phyloP scores from a whole-genome alignment of 2,888 invertebrate species.

The Perdita meconis region DNA sequence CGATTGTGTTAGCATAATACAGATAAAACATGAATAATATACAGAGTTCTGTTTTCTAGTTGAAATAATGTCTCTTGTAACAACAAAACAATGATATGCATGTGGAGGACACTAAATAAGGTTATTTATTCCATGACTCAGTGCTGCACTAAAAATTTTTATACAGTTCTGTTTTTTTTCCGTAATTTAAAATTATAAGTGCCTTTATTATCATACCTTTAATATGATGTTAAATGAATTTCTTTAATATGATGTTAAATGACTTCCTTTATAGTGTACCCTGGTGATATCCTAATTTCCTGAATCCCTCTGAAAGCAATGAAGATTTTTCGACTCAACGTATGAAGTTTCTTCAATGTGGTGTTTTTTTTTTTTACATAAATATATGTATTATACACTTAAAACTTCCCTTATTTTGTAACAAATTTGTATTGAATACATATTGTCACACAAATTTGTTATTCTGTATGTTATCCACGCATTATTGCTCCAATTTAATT shows the following conservation, averaged over 20 bases:
- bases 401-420: background rate
- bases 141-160: background rate
- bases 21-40: slow-evolving; percentile 1
- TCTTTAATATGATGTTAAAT: slow-evolving; percentile 5
- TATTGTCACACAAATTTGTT: background rate
- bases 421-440: background rate
- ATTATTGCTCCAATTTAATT: background rate
- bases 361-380: slow-evolving; percentile 6
- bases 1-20: slow-evolving; percentile 12
- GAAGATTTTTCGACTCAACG: background rate
- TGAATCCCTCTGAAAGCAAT: slow-evolving; percentile 29
- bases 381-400: background rate
- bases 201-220: background rate
- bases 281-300: slow-evolving; percentile 30
- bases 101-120: background rate
- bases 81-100: background rate
- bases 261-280: slow-evolving; percentile 19
- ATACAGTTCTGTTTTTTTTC: background rate
- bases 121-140: background rate
- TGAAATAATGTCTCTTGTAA: background rate
- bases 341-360: background rate
- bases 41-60: background rate
- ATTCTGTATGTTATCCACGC: background rate
- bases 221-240: no score
- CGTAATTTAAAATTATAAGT: background rate